phyloP scores from a whole-genome alignment of 2,888 invertebrate genomes.

The Endomychus coccineus region DNA sequence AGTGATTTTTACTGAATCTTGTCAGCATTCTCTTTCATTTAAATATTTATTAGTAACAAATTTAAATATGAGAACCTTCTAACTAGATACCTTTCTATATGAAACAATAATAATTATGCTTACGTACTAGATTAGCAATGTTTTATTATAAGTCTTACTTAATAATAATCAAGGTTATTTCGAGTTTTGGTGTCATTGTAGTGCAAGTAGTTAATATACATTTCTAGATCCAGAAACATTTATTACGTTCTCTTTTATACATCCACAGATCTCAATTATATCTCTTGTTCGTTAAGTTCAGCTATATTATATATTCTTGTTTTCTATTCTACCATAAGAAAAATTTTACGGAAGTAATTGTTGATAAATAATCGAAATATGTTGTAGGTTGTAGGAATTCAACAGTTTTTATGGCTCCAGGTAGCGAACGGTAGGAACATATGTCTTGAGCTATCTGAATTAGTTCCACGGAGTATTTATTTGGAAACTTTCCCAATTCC shows the following conservation, averaged over 20 bases:
- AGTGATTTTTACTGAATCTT: no score
- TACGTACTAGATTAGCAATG: conserved; percentile 30
- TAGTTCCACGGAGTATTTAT: no score
- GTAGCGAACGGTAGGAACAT: no score
- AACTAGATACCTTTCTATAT: conserved; percentile 27
- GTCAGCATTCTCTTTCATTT: conserved; percentile 26
- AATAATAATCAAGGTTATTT: conserved; percentile 33
- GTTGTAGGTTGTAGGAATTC: no score
- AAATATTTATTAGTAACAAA: conserved; percentile 29
- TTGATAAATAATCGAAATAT: no score
- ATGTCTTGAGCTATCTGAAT: no score
- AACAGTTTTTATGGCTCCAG: no score
- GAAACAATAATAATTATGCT: conserved; percentile 29
- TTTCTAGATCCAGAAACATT: neutral
- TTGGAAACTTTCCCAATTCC: no score
- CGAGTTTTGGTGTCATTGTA: conserved; percentile 29
- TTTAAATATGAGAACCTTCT: conserved; percentile 30
- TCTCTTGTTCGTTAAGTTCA: no score
- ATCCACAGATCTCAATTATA: conserved; percentile 22
- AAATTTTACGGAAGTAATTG: no score
- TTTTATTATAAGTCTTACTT: conserved; percentile 32
- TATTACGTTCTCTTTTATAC: neutral
- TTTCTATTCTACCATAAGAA: no score
- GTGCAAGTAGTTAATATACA: conserved; percentile 30
- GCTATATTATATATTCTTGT: no score